phyloP scores from a whole-genome alignment of 1,140 invertebrate genomes.

The Acyrthosiphon pisum region DNA sequence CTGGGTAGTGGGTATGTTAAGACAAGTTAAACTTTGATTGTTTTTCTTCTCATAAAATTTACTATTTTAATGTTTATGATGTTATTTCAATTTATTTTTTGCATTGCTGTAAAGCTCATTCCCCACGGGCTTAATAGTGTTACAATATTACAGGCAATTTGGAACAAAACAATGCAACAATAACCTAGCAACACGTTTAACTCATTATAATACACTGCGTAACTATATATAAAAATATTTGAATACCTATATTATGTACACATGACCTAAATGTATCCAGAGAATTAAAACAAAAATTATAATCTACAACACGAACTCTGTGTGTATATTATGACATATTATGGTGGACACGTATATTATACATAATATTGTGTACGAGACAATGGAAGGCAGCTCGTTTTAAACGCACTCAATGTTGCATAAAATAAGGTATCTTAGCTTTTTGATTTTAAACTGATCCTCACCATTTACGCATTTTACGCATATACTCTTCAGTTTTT shows the following conservation, averaged over 20 bases:
- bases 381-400: background rate
- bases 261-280: conserved; percentile 1
- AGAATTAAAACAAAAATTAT: background rate
- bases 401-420: background rate
- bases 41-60: too few relatives aligned
- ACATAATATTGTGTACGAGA: background rate
- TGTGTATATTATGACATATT: background rate
- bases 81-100: too few relatives aligned
- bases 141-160: too few relatives aligned
- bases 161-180: background rate
- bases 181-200: conserved; percentile 1
- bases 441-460: background rate
- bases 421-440: background rate
- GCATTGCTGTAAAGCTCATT: too few relatives aligned
- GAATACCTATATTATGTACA: background rate
- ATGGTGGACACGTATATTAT: background rate
- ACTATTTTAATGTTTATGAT: too few relatives aligned
- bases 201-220: background rate
- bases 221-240: background rate
- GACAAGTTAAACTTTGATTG: too few relatives aligned
- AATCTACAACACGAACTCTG: background rate
- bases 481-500: background rate
- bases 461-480: background rate
- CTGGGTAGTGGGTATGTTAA: too few relatives aligned
- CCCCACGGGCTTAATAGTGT: too few relatives aligned